phyloP scores from a whole-genome alignment of 1,140 invertebrate species.

The Ceratosolen fusciceps region DNA sequence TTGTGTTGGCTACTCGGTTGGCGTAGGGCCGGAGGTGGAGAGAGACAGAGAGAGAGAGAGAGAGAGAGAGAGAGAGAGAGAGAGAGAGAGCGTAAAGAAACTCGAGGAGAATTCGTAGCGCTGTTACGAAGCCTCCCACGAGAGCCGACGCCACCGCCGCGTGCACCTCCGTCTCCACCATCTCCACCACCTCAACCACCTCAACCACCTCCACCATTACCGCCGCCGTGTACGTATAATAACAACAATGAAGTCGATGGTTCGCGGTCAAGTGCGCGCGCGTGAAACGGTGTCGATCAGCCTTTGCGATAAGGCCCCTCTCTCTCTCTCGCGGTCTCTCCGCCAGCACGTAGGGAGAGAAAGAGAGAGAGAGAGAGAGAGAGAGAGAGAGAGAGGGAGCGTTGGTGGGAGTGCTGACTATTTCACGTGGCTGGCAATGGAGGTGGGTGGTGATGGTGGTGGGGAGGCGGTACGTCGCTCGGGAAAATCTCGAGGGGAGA shows the following conservation, averaged over 20 bases:
- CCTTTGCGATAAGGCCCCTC: constrained; percentile 15
- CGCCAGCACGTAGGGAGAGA: not conserved
- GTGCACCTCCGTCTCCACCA: too few species aligned
- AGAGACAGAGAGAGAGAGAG: not conserved
- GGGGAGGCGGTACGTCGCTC: not conserved
- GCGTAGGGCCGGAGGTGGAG: not conserved
- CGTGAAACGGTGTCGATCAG: constrained; percentile 46
- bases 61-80: not conserved
- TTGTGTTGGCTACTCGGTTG: too few species aligned
- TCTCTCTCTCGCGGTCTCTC: not conserved
- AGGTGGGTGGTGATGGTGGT: not conserved
- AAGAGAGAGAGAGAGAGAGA: not conserved
- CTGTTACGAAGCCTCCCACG: constrained; percentile 4
- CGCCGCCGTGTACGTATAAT: not conserved
- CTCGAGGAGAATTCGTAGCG: not conserved
- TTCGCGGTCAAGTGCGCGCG: constrained; percentile 43
- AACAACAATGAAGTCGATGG: constrained; percentile 22
- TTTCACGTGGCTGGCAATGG: not conserved
- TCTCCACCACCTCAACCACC: too few species aligned
- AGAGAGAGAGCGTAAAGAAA: not conserved
- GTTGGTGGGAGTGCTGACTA: not conserved
- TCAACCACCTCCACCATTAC: too few species aligned
- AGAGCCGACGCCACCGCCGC: not conserved
- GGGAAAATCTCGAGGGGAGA: constrained; percentile 36
- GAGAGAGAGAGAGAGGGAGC: not conserved